Evolutionary conservation across 1,140 invertebrate species (phyloP), one percentile per base, ranked within the genome.

Genomic region (Cyclargus thomasi): DNA sequence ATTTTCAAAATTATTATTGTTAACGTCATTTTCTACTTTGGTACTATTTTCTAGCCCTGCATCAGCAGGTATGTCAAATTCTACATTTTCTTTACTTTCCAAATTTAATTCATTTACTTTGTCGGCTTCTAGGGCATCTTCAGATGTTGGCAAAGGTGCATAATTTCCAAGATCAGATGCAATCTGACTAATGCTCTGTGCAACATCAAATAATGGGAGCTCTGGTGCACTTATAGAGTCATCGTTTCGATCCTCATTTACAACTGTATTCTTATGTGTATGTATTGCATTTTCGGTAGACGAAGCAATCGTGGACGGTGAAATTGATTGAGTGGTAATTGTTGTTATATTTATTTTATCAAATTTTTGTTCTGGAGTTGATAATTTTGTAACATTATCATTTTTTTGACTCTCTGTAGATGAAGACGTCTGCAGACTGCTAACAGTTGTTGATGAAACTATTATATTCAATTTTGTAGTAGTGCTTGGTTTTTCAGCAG

Each of bases 171-270:
- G 71, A 73, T 89, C 86, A 4, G 86, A 87, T 53, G 88, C 85
- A 66, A 90, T 90, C 79, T 90, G 88, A 70, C 85, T 90, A 53
- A 90, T 85, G 73, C 88, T 90, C 71, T 86, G 85, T 64, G 85
- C 86, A 17, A 90, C 81, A 74, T 90, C 86, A 74, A 90, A 90
- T 21, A 89, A 66, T 18, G 82, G 83, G 65, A 83, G 39, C 23
- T 72, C 67, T 21, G 80, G 68, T 65, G 77, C 78, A 69, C 69
- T 70, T 63, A 74, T 63, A 17, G 64, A 53, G 62, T 72, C 29
- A 29, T 29, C 29, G 29, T 47, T 29, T 70, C 67, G 65, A 65
- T 71, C 8, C 14, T 20, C 18, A 35, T 21, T 20, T 57, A 7
- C 8, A 18, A 2, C 5, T 18, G 10, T 21, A 59, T 21, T 39